Percentiles rank a stretch among this genome's conserved stretches.
Conservation (phyloP, 1,140 invertebrate species). For the Temnothorax curvispinosus region DNA sequence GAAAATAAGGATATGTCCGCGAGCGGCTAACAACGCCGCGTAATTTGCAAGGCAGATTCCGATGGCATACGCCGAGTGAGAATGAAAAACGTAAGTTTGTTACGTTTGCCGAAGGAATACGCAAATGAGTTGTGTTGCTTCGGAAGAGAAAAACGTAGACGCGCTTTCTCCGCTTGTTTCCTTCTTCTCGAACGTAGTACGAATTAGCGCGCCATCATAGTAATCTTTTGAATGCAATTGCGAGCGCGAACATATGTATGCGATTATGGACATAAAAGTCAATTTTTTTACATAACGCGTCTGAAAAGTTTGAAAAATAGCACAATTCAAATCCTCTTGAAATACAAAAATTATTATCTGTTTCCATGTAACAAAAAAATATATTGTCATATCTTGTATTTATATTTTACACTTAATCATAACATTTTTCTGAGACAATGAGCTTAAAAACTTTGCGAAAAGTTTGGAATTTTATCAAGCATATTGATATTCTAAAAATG, state of each 20-base stretch:
- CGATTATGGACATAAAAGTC: too few species aligned
- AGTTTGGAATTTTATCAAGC: not conserved
- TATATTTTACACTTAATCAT: not conserved
- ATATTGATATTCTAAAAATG: not conserved
- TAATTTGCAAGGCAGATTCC: conserved; percentile 61
- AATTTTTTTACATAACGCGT: too few species aligned
- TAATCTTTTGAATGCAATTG: not conserved
- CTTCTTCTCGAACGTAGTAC: conserved; percentile 6
- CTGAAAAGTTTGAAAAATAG: not conserved
- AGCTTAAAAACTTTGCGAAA: not conserved
- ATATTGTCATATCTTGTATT: not conserved
- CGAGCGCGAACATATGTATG: too few species aligned
- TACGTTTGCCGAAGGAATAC: conserved; percentile 42
- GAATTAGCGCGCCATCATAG: conserved; percentile 3
- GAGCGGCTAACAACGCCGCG: conserved; percentile 51
- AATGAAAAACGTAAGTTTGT: conserved; percentile 58
- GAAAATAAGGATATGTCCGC: conserved; percentile 60
- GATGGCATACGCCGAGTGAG: conserved; percentile 42
- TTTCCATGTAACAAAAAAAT: not conserved
- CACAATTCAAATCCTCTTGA: not conserved
- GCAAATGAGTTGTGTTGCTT: conserved; percentile 28
- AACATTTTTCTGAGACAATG: not conserved
- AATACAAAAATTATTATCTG: not conserved
- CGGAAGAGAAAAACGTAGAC: not conserved
- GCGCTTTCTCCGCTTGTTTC: conserved; percentile 3